Evolutionary conservation across 2,888 invertebrate species (phyloP), one percentile per base, ranked within the genome.

Genomic region (Xanthorhoe designata): DNA sequence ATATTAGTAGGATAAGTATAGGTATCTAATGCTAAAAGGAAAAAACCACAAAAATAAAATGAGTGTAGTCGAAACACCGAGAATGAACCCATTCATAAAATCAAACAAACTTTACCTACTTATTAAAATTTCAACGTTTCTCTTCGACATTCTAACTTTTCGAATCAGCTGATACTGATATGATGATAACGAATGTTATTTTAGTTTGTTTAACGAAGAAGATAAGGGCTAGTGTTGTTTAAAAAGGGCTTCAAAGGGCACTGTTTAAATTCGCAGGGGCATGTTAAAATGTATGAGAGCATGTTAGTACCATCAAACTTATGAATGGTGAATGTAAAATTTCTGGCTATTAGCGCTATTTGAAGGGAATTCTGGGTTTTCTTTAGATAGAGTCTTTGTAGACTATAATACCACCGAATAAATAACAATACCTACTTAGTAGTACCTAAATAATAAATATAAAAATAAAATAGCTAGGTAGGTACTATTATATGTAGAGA

Each of bases 231-330:
- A 60, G n/a, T 50, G 56, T 65, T 35, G 13, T 8, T 18, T 35
- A 49, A 42, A 50, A 66, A 66, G 54, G 47, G 55, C 17, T 18
- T 56, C n/a, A 64, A 63, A 50, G 63, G 55, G 6, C 29, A 50
- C 57, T 63, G 69, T 69, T 61, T 15, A 19, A n/a, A 61, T 58
- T 66, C 29, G 69, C 64, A 64, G 51, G 66, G 54, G 56, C 59
- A 32, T 66, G 64, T 58, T 70, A 70, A 69, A 61, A 45, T 54
- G 51, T 32, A 51, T 59, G 6, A 49, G 58, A n/a, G 55, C 58
- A 59, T 55, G 54, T 42, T 42, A 42, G 38, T 10, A 42, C 10
- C 13, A 13, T 13, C 13, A 13, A 32, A 13, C 13, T 42, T 42
- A 10, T 38, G 13, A 42, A 42, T 42, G 13, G 38, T 13, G 13